Evolutionary conservation across 2,113 vertebrate species (phyloP).

Genomic region (Crypturellus undulatus): DNA sequence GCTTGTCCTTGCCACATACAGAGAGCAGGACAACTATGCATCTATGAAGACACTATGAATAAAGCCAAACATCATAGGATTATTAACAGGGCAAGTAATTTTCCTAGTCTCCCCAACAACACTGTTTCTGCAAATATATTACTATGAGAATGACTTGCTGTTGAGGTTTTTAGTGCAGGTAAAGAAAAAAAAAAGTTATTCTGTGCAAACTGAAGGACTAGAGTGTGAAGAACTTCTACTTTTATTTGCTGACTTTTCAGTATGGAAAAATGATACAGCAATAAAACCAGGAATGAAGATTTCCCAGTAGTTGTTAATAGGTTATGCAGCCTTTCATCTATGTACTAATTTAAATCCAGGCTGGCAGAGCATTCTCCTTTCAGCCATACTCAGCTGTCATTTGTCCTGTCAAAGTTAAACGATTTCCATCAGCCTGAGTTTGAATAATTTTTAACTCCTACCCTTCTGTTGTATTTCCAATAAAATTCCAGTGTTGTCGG

Average conservation of each 20-base stretch:
- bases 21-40: not conserved
- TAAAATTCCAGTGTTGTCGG: not conserved
- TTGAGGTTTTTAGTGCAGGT: constrained; percentile 15
- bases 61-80: not conserved
- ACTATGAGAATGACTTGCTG: not conserved
- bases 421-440: not conserved
- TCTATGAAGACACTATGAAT: not conserved
- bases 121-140: constrained; percentile 9
- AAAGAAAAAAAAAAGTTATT: constrained; percentile 13
- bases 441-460: not conserved
- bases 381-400: not conserved
- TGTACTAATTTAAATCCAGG: not conserved
- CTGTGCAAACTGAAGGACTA: not conserved
- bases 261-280: not conserved
- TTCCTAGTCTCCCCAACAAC: not conserved
- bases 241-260: not conserved
- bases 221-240: not conserved
- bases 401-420: constrained; percentile 2
- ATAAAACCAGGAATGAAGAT: not conserved
- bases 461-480: not conserved
- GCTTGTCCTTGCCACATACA: not conserved
- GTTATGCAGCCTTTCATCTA: constrained; percentile 10
- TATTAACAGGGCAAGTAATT: not conserved
- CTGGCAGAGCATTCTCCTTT: not conserved
- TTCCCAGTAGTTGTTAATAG: not conserved